Evolutionary conservation across 2,888 invertebrate species (phyloP).

Genomic region (Eubasilissa splendida): DNA sequence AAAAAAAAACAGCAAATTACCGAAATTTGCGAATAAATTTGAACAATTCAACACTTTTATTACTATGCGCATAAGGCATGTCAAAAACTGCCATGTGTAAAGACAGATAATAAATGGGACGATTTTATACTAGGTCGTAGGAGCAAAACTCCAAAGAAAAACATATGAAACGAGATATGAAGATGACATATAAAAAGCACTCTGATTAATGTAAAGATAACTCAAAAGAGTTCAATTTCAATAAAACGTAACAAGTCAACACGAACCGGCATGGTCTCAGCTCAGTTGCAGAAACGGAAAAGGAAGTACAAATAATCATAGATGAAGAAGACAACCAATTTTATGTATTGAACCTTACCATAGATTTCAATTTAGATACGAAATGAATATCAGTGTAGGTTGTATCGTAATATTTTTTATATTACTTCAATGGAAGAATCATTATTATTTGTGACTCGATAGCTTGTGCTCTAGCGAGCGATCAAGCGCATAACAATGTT

Average conservation of each 20-base stretch:
- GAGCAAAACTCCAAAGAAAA: neutral
- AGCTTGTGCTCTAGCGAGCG: no score
- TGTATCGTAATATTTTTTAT: neutral
- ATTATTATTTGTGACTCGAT: no score
- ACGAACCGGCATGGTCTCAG: constrained; percentile 75
- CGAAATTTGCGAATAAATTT: neutral
- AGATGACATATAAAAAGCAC: constrained; percentile 22
- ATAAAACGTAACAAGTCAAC: constrained; percentile 60
- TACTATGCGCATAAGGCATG: constrained; percentile 62
- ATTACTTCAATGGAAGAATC: no score
- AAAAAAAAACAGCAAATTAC: neutral
- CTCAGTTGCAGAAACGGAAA: constrained; percentile 74
- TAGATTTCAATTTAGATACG: neutral
- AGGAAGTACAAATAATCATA: constrained; percentile 64
- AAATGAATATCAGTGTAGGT: neutral
- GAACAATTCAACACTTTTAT: constrained; percentile 6
- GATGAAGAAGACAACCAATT: constrained; percentile 5
- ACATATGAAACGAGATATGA: neutral
- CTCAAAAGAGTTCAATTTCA: constrained; percentile 33
- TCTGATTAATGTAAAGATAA: constrained; percentile 36
- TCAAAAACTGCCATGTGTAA: constrained; percentile 72
- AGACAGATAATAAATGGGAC: neutral
- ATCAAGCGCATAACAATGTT: no score
- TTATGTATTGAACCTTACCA: neutral
- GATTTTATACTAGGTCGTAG: neutral